Percentiles rank a stretch among this genome's conserved stretches.
phyloP scores from a whole-genome alignment of 2,888 invertebrate genomes.

The Rhaphigaster nebulosa region DNA sequence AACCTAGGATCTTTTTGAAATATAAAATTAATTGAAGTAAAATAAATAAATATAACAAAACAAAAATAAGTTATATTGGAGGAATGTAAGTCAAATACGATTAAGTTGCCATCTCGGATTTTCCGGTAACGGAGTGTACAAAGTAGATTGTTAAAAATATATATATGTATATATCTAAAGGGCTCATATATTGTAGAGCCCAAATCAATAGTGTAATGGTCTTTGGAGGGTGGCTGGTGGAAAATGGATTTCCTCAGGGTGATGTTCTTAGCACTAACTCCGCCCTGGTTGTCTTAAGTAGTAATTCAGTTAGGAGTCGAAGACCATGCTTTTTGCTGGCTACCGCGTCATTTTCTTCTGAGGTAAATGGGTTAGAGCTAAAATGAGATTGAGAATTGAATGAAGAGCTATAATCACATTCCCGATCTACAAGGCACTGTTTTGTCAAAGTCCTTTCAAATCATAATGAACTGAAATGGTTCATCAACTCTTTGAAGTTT shows the following conservation, averaged over 20 bases:
- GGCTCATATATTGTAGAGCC: too few relatives aligned
- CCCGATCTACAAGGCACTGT: not conserved
- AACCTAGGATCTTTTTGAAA: too few relatives aligned
- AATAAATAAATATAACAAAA: too few relatives aligned
- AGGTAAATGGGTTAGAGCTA: not conserved
- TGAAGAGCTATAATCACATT: not conserved
- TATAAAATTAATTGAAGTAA: too few relatives aligned
- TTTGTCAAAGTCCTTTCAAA: not conserved
- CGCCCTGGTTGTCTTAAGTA: not conserved
- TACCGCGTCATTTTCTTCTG: not conserved
- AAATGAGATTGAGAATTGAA: conserved; percentile 2
- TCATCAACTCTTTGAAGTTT: not conserved
- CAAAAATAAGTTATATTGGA: too few relatives aligned
- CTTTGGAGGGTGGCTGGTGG: not conserved
- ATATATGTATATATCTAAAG: too few relatives aligned
- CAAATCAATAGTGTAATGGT: not conserved
- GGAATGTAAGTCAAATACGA: too few relatives aligned
- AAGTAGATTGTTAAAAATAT: too few relatives aligned
- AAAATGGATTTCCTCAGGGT: not conserved
- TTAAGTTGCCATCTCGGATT: too few relatives aligned
- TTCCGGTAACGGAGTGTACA: too few relatives aligned
- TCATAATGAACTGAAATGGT: not conserved
- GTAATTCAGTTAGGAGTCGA: not conserved
- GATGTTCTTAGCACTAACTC: not conserved
- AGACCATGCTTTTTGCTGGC: not conserved